Conservation (phyloP, 2,113 vertebrate species). For the Pelvicachromis taeniatus region DNA sequence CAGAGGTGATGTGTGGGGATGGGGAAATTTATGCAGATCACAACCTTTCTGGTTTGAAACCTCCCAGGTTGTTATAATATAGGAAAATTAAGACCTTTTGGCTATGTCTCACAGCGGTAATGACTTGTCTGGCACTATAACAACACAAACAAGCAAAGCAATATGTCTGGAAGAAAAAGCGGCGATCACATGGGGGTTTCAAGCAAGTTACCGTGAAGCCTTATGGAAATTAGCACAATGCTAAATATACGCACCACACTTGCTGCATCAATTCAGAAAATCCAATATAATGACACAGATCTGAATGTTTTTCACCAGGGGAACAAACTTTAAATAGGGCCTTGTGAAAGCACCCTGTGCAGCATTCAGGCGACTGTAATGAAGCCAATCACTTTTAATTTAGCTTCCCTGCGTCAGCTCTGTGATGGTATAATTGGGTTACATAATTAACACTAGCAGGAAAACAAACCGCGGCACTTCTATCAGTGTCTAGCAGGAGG, state of each 20-base stretch:
- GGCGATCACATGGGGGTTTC: not conserved
- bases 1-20: not conserved
- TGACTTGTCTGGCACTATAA: not conserved
- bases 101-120: not conserved
- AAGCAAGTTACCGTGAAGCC: not conserved
- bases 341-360: slow-evolving; percentile 44
- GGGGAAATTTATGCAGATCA: slow-evolving; percentile 24
- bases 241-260: slow-evolving; percentile 12
- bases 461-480: slow-evolving; percentile 60
- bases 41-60: slow-evolving; percentile 27
- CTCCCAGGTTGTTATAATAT: slow-evolving; percentile 5
- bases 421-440: slow-evolving; percentile 71
- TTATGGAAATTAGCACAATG: slow-evolving; percentile 28
- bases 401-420: slow-evolving; percentile 52
- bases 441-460: slow-evolving; percentile 68
- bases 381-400: slow-evolving; percentile 74
- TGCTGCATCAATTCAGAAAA: slow-evolving; percentile 5
- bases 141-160: slow-evolving; percentile 18
- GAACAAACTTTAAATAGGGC: slow-evolving; percentile 56
- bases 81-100: not conserved
- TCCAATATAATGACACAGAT: slow-evolving; percentile 21
- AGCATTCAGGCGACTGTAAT: slow-evolving; percentile 59
- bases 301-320: slow-evolving; percentile 6
- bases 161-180: not conserved
- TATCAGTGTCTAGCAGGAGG: slow-evolving; percentile 59